Evolutionary conservation across 2,797 vertebrate genomes (phyloP).

Genomic region (Borostomias antarcticus): DNA sequence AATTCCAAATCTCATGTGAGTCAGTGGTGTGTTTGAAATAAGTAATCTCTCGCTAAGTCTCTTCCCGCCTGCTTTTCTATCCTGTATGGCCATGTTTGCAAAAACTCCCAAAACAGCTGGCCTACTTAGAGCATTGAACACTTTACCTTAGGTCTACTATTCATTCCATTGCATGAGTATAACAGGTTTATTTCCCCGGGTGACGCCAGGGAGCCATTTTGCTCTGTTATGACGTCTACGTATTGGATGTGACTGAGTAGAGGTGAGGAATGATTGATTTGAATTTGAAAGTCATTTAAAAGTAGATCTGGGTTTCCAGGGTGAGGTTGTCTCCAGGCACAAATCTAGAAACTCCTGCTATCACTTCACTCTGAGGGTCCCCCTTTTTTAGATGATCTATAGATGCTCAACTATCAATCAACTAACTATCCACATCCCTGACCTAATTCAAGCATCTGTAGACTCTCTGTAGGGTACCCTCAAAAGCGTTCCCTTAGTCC

Average conservation of each 20-base stretch:
- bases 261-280: background rate
- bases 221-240: background rate
- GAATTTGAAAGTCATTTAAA: too few species aligned
- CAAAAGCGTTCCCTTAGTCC: too few species aligned
- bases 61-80: background rate
- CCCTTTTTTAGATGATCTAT: too few species aligned
- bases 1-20: background rate
- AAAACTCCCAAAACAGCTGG: background rate
- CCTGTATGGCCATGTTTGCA: background rate
- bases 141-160: background rate
- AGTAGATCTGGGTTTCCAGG: background rate
- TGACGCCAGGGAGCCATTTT: background rate
- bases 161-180: background rate
- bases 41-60: background rate
- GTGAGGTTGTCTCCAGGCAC: background rate
- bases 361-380: background rate
- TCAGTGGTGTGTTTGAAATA: constrained; percentile 4
- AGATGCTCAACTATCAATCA: too few species aligned
- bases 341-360: background rate
- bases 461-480: too few species aligned
- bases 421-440: too few species aligned
- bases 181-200: background rate
- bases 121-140: background rate
- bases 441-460: too few species aligned
- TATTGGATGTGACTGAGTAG: background rate